Base-by-base conservation (phyloP, 2,888 invertebrate species). In the Cordilura impudica region DNA sequence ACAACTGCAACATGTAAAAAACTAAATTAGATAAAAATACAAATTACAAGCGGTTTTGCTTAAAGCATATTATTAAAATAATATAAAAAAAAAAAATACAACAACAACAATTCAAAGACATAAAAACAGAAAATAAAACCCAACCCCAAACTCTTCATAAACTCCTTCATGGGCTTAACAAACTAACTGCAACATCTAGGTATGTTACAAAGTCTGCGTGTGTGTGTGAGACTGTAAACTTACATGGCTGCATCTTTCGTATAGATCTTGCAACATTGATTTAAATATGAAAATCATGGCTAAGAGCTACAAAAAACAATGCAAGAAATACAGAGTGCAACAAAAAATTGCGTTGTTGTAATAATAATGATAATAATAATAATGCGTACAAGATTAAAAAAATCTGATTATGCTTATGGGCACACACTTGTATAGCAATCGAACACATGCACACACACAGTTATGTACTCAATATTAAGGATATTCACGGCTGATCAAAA, bases 321-420 rank as follows among this genome's bases (percentile, higher is more conserved):
- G 47, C 67, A 1, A 21, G 14, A 53, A 63, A 39, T n/a, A 56
- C 8, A 49, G 39, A 69, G 58, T 53, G 5, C 14, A 58, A 65
- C 29, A 26, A 63, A 76, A 43, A 63, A 63, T 71, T 79, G 76
- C 78, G 78, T 81, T 81, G 67, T 76, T 81, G 76, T 82, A 81
- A 81, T 81, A 82, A 83, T 82, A 82, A 82, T 82, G 80, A 81
- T 82, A 81, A 82, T 83, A 79, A 82, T 83, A 79, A 83, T 83
- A 82, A 82, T 83, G 83, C 83, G 83, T 83, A 83, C 83, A 82
- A 82, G 80, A 83, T 83, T 82, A 75, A 78, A 81, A 73, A 77
- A 60, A 72, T 79, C 75, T 72, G 82, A 83, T 81, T 80, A 77
- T 70, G 81, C 80, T 81, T 67, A 76, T 75, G 78, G 81, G 78